Conservation (phyloP, 2,113 vertebrate genomes). For the Dascyllus trimaculatus region DNA sequence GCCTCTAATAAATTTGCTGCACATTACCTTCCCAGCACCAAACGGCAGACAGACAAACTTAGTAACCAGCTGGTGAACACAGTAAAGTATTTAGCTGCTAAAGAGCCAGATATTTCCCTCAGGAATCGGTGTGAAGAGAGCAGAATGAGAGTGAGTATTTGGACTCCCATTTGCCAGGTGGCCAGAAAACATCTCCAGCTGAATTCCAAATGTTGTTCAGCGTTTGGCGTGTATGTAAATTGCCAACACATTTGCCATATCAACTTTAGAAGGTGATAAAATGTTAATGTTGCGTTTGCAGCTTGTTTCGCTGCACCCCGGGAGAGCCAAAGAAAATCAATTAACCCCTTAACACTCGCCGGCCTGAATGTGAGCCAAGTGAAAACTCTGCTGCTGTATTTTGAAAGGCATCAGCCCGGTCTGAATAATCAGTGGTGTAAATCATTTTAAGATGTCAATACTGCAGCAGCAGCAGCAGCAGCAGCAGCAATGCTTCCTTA, state of each 20-base stretch:
- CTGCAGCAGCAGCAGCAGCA: too few species aligned
- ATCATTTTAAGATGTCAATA: too few species aligned
- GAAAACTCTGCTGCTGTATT: too few species aligned
- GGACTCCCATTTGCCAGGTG: not conserved
- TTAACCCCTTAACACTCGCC: too few species aligned
- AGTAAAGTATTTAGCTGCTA: slow-evolving; percentile 3
- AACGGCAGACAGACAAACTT: not conserved
- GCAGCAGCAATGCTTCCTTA: too few species aligned
- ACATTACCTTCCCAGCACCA: not conserved
- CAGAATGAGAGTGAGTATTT: not conserved
- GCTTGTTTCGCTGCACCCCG: not conserved
- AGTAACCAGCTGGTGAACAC: slow-evolving; percentile 13
- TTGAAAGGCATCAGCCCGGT: too few species aligned
- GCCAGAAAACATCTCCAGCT: not conserved
- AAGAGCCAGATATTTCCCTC: not conserved
- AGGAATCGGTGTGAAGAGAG: not conserved
- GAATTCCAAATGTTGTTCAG: not conserved
- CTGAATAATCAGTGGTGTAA: too few species aligned
- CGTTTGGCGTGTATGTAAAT: not conserved
- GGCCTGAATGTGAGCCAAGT: too few species aligned
- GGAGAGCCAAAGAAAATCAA: not conserved
- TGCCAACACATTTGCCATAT: not conserved
- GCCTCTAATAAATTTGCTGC: not conserved
- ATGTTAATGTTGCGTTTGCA: not conserved
- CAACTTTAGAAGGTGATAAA: not conserved